Percentiles rank a stretch among this genome's conserved stretches.
Evolutionary conservation across 2,797 vertebrate genomes (phyloP).

Genomic region (Alectoris magna): DNA sequence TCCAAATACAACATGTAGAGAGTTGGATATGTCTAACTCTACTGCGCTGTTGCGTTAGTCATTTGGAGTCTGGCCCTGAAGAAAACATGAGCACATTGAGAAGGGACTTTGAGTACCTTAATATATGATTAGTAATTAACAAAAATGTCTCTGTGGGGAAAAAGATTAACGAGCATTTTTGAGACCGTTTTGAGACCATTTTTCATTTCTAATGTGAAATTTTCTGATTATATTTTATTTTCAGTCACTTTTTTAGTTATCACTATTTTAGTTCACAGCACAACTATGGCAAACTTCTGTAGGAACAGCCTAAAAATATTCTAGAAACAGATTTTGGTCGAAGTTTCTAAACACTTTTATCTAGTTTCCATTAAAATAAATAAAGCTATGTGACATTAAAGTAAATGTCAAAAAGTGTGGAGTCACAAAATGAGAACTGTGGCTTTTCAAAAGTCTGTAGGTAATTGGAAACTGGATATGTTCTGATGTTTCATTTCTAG

Average conservation of each 20-base stretch:
- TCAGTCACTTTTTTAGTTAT: background rate
- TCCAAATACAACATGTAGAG: background rate
- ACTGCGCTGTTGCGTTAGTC: background rate
- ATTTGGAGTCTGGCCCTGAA: background rate
- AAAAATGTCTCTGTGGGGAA: background rate
- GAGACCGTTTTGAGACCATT: accelerated
- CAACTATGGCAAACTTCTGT: background rate
- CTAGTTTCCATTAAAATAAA: background rate
- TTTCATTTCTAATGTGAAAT: background rate
- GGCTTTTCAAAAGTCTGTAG: background rate
- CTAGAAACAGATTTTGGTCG: background rate
- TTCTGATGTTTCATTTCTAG: background rate
- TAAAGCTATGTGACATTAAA: background rate
- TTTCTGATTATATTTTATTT: background rate
- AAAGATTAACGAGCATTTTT: background rate
- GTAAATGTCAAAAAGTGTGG: background rate
- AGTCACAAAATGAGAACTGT: background rate
- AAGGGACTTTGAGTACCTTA: background rate
- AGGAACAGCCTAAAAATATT: background rate
- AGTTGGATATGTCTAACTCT: background rate
- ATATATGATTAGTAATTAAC: background rate
- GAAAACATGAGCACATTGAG: accelerated
- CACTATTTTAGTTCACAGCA: background rate
- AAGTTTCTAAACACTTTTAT: background rate
- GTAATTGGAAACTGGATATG: background rate